phyloP scores from a whole-genome alignment of 2,113 vertebrate genomes.

The Periophthalmus modestus region DNA sequence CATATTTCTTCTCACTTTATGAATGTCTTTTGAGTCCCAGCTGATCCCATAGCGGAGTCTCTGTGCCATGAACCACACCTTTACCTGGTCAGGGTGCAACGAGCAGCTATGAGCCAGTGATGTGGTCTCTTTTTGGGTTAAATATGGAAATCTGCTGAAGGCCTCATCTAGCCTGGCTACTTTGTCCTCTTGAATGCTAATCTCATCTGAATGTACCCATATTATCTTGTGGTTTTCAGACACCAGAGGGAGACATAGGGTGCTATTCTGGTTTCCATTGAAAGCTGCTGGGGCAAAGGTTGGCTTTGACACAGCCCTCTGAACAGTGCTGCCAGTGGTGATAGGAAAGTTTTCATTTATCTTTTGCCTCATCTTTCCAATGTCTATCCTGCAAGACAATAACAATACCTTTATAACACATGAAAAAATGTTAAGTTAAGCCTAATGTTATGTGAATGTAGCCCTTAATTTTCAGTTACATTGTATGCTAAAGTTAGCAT shows the following conservation, averaged over 20 bases:
- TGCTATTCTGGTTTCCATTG: constrained; percentile 34
- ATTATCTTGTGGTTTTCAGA: constrained; percentile 78
- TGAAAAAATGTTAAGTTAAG: background rate
- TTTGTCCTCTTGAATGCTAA: constrained; percentile 61
- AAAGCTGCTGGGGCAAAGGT: background rate
- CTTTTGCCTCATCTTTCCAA: constrained; percentile 17
- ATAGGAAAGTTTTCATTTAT: background rate
- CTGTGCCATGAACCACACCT: constrained; percentile 87
- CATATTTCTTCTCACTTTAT: constrained; percentile 66
- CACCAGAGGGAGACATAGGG: constrained; percentile 79
- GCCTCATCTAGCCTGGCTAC: constrained; percentile 78
- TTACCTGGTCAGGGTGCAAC: constrained; percentile 83
- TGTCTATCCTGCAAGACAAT: constrained; percentile 7
- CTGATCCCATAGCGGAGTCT: constrained; percentile 86
- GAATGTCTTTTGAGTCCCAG: constrained; percentile 85
- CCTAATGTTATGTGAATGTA: no score
- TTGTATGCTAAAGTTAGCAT: background rate
- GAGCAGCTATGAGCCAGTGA: constrained; percentile 78
- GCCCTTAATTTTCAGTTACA: background rate
- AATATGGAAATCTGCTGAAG: constrained; percentile 86
- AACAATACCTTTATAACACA: background rate
- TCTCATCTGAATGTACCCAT: constrained; percentile 79
- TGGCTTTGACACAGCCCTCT: background rate
- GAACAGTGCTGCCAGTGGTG: background rate
- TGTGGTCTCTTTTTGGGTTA: constrained; percentile 74